Base-by-base conservation (phyloP, 1,140 invertebrate species). In the Aphelinus atriplicis region DNA sequence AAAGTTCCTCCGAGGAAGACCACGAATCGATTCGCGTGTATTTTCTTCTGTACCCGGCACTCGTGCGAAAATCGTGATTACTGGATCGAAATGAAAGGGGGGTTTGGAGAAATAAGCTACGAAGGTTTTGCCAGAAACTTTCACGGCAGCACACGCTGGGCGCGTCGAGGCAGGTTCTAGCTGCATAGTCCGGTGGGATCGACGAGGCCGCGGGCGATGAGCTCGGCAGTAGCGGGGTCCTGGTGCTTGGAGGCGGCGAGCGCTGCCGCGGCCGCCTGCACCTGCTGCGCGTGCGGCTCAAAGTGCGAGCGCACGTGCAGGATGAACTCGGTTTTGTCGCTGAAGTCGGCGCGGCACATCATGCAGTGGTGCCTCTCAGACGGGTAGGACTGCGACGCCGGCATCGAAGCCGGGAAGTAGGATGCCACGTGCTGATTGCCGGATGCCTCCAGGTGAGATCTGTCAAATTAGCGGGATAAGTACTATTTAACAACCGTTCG, bases 301-400 rank as follows among this genome's bases (percentile, higher is more conserved):
- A 92, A 92, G 81, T 93, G 92, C 2, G 90, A 91, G 67, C 91
- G 85, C 46, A 93, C 90, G 81, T 93, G 92, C 80, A 92, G 92
- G 90, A 92, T 91, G 76, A 92, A 92, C 82, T 92, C 91, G 4
- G 91, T 89, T 82, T 92, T 92, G 64, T 91, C 90, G 3, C 89
- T 89, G 79, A 92, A 92, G 81, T 92, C 90, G 63, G 91, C 90
- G 4, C 91, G 88, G 76, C 91, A 93, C 89, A 92, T 90, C 43
- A 92, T 85, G 77, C 92, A 93, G 63, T 91, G 89, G 76, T 91
- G 89, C 78, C 90, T 89, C 48, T 89, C 85, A 0, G 86, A 80
- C 3, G 84, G 67, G 61, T 89, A 88, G 0, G 90, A 82, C 85
- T 91, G 86, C 82, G 90, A 83, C 82, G 90, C 82, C 84, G 90